Percentiles rank a stretch among this genome's conserved stretches.
These are phyloP conservation scores for Eulimnadia texana DNA, from an alignment of 1,140 invertebrate species.

Conservation along the genomic window DNA sequence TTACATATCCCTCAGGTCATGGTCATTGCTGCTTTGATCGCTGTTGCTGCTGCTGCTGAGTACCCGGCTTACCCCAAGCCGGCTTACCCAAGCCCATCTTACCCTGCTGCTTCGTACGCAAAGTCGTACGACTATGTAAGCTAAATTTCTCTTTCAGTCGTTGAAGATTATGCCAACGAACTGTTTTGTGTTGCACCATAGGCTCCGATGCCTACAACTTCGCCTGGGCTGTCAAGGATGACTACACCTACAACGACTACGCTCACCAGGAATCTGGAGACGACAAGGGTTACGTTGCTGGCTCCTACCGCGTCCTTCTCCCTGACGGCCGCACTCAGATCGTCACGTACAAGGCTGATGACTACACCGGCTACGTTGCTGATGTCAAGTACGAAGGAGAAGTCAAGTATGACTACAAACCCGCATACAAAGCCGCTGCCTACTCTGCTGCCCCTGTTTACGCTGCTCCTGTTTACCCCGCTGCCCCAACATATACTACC, in stretches of 20 bases:
- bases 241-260: slow-evolving; percentile 50
- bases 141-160: no score
- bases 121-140: slow-evolving; percentile 14
- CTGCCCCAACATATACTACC: neutral
- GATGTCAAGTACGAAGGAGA: slow-evolving; percentile 21
- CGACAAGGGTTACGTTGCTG: slow-evolving; percentile 42
- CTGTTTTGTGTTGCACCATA: neutral
- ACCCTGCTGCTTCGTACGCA: slow-evolving; percentile 7
- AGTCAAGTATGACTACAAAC: slow-evolving; percentile 16
- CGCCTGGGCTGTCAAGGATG: slow-evolving; percentile 53
- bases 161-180: no score
- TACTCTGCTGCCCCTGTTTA: slow-evolving; percentile 6
- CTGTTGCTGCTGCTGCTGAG: slow-evolving; percentile 14
- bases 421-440: slow-evolving; percentile 16
- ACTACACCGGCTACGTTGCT: slow-evolving; percentile 20
- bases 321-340: slow-evolving; percentile 46
- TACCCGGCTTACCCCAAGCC: slow-evolving; percentile 12
- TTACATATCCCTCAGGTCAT: slow-evolving; percentile 9
- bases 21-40: slow-evolving; percentile 15
- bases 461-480: neutral
- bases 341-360: slow-evolving; percentile 19
- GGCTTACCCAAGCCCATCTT: slow-evolving; percentile 12
- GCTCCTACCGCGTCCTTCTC: slow-evolving; percentile 55
- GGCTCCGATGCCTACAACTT: slow-evolving; percentile 42
- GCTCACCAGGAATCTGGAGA: slow-evolving; percentile 49